Evolutionary conservation across 1,140 invertebrate species (phyloP), one percentile per base, ranked within the genome.

Genomic region (Aphelenchoides avenae): DNA sequence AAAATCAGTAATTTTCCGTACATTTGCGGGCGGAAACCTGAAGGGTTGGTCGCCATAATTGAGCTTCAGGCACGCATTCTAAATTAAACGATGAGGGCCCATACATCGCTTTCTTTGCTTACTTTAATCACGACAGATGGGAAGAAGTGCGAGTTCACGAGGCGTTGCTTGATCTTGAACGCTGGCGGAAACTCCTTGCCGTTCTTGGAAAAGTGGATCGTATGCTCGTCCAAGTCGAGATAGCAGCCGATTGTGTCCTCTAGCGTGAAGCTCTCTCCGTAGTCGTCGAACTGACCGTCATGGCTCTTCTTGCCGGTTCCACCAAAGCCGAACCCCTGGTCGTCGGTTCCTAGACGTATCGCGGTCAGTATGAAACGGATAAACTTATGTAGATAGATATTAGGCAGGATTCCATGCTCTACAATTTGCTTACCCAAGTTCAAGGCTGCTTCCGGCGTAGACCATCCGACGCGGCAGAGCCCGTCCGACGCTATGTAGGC

Each of bases 301-400:
- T 90, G 89, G 0, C 92, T 96, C 76, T 98, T 99, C 78, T 97
- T 99, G 1, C 93, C 95, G 13, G 95, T 99, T n/a, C 94, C 94
- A 64, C 95, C 95, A 82, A 88, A 99, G 0, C 95, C 95, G 83
- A 86, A 99, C 3, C 93, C 89, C 77, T 86, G 84, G 70, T 85
- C 85, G 79, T 87, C 86, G 22, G 86, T 89, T 48, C 88, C 88
- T 41, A 86, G 76, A 74, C 15, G 7, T 11, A 63, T 9, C 6
- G 20, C 24, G 5, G 27, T 26, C 4, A 67, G 6, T 3, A 11
- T 49, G n/a, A n/a, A n/a, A n/a, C n/a, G n/a, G n/a, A n/a, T n/a
- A n/a, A n/a, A n/a, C n/a, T n/a, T n/a, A n/a, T n/a, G n/a, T n/a
- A n/a, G n/a, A n/a, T n/a, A n/a, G n/a, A n/a, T n/a, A n/a, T n/a